Evolutionary conservation across 2,888 invertebrate species (phyloP), one percentile per base, ranked within the genome.

Genomic region (Nomada ferruginata): DNA sequence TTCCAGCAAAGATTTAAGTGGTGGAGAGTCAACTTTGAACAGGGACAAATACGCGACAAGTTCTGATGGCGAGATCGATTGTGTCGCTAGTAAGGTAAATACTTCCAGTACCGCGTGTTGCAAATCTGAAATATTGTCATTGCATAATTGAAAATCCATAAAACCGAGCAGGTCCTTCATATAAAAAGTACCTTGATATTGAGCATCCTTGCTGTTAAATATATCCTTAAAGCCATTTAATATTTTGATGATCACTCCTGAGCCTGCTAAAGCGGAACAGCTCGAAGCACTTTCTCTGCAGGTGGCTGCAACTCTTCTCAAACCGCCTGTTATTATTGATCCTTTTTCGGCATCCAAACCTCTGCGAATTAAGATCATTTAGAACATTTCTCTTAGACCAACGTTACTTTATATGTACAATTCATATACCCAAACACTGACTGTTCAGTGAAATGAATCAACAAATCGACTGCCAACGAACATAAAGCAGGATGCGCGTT

Each of bases 31-130:
- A 18, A 93, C 94, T 84, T 96, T 95, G 89, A 96, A 95, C 85
- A 96, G 94, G 36, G 95, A 94, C 77, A 96, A 94, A 90, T 96
- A 95, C 18, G 94, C 94, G 9, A 95, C 94, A 79, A 96, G 93
- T 89, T 96, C 96, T 10, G 93, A 87, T 1, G 95, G 92, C 66
- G 94, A 94, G 76, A 96, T 94, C 79, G 95, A 94, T 85, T 95
- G 95, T 13, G 94, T 94, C 0, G 95, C 95, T 85, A 96, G 90
- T 74, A 95, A 87, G 2, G 94, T 94, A 57, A 96, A 94, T 66
- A 97, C 94, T 91, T 96, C 96, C 59, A 97, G 92, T 70, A 96
- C 94, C 65, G 96, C 95, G 87, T 95, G 94, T 86, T 96, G 96
- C 20, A 97, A 93, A 79, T 96, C 96, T 96, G 92, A 42, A 91